Percentiles rank a stretch among this genome's conserved stretches.
Conservation (phyloP, 2,888 invertebrate species). For the Tetropium fuscum region DNA sequence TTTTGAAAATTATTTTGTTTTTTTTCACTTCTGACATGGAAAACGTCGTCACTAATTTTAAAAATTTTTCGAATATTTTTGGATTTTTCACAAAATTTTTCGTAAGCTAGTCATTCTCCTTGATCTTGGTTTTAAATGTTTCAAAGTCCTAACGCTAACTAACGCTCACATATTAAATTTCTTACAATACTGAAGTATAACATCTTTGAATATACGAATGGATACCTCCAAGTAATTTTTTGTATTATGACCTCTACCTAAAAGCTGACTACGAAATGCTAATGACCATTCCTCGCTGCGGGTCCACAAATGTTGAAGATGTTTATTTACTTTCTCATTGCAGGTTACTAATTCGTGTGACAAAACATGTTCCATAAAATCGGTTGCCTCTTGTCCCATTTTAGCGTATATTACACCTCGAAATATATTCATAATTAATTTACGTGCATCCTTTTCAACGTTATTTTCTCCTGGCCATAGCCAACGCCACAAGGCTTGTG, state of each 20-base stretch:
- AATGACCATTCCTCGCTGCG: slow-evolving; percentile 7
- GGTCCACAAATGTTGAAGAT: slow-evolving; percentile 12
- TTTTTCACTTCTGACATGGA: too few relatives aligned
- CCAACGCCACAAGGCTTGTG: slow-evolving; percentile 7
- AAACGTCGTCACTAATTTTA: too few relatives aligned
- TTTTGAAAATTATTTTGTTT: too few relatives aligned
- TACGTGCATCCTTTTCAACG: not conserved
- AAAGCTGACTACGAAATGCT: slow-evolving; percentile 7
- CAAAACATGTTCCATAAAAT: not conserved
- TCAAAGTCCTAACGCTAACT: too few relatives aligned
- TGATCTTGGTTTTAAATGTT: too few relatives aligned
- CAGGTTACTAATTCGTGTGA: not conserved
- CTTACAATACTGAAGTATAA: too few relatives aligned
- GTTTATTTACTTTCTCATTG: slow-evolving; percentile 15
- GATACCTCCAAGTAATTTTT: not conserved
- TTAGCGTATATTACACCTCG: not conserved
- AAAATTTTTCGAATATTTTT: too few relatives aligned
- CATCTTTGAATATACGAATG: not conserved
- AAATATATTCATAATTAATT: not conserved
- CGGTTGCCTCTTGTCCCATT: not conserved
- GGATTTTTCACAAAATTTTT: too few relatives aligned
- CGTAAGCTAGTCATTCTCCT: too few relatives aligned
- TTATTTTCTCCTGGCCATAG: not conserved
- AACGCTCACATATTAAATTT: too few relatives aligned
- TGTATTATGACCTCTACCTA: slow-evolving; percentile 1